Percentiles rank a stretch among this genome's conserved stretches.
These are phyloP conservation scores for Nettapus auritus DNA, from an alignment of 2,113 vertebrate species.

Conservation along the genomic window DNA sequence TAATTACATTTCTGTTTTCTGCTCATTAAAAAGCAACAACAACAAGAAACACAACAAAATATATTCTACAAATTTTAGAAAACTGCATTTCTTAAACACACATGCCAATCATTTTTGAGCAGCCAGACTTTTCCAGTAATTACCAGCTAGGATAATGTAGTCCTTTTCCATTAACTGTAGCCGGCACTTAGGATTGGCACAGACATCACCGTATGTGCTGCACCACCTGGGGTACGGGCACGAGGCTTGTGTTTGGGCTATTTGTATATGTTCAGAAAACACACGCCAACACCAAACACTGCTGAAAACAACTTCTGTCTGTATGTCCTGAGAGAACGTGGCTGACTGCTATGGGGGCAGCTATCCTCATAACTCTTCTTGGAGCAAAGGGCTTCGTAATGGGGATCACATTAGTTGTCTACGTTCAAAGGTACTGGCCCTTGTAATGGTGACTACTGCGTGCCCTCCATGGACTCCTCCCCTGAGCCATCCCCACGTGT, in stretches of 20 bases:
- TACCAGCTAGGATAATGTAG: neutral
- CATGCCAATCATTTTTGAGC: neutral
- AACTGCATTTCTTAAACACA: neutral
- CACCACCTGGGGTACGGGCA: neutral
- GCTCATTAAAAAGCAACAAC: neutral
- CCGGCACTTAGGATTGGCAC: neutral
- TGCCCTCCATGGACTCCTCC: neutral
- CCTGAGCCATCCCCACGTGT: neutral
- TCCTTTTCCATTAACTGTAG: neutral
- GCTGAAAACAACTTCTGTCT: neutral
- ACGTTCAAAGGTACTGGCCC: neutral
- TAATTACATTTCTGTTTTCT: neutral
- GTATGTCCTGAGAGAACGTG: rapidly evolving
- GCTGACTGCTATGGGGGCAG: neutral
- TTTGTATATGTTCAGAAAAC: neutral
- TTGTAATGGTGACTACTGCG: neutral
- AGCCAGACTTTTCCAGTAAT: neutral
- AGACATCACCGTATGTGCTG: neutral
- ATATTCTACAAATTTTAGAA: neutral
- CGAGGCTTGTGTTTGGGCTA: neutral
- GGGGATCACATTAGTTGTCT: neutral
- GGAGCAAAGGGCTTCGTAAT: neutral
- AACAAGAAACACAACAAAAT: neutral
- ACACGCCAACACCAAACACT: neutral
- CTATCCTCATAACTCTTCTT: neutral